Evolutionary conservation across 2,113 vertebrate species (phyloP).

Genomic region (Rallus limicola): DNA sequence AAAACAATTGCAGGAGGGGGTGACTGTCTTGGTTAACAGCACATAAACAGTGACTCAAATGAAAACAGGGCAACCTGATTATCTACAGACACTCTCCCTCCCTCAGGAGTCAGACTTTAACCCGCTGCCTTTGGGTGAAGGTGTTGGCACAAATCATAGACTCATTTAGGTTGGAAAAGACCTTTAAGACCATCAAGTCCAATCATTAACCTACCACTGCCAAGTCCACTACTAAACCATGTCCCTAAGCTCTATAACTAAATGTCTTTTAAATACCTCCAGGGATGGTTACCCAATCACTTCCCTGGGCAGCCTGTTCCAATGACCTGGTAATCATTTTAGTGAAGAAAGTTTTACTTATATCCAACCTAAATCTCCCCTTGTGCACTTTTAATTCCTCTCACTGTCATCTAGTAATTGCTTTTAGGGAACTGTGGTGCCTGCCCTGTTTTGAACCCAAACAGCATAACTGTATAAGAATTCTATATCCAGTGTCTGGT

Average conservation of each 20-base stretch:
- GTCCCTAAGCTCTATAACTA: not conserved
- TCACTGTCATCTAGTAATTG: not conserved
- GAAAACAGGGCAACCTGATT: not conserved
- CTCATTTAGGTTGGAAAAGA: not conserved
- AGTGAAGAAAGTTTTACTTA: not conserved
- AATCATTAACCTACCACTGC: not conserved
- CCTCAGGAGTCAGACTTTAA: not conserved
- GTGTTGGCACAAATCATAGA: not conserved
- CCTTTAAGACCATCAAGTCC: not conserved
- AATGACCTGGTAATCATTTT: too few species aligned
- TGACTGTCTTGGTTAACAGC: not conserved
- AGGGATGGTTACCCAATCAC: not conserved
- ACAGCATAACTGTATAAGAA: not conserved
- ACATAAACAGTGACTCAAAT: not conserved
- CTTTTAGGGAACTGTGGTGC: not conserved
- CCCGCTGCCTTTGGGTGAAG: not conserved
- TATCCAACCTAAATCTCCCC: not conserved
- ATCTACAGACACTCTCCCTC: not conserved
- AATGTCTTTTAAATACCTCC: not conserved
- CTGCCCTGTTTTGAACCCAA: not conserved
- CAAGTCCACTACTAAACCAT: not conserved
- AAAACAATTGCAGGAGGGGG: not conserved
- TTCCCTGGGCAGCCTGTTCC: not conserved
- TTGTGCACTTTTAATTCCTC: not conserved
- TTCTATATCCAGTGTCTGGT: not conserved